These are phyloP conservation scores for Pardosa pseudoannulata DNA, from an alignment of 2,888 invertebrate species.

Conservation along the genomic window DNA sequence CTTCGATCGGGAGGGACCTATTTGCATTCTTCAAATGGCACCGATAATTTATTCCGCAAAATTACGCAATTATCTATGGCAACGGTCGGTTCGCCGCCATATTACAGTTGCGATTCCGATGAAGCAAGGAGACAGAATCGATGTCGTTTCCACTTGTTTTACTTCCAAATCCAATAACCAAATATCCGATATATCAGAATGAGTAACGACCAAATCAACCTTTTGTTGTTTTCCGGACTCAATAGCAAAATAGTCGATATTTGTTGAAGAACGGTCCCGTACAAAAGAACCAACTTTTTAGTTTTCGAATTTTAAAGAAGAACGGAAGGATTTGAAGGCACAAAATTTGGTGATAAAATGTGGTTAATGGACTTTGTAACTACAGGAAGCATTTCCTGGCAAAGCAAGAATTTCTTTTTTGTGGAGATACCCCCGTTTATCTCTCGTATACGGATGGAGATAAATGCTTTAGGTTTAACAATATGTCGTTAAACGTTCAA, in stretches of 20 bases:
- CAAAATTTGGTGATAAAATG: too few relatives aligned
- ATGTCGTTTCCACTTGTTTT: slow-evolving; percentile 55
- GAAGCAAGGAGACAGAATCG: slow-evolving; percentile 31
- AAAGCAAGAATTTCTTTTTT: too few relatives aligned
- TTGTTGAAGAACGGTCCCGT: not conserved
- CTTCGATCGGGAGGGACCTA: not conserved
- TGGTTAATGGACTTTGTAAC: too few relatives aligned
- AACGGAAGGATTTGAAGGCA: too few relatives aligned
- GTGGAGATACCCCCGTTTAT: too few relatives aligned
- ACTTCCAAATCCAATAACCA: slow-evolving; percentile 53
- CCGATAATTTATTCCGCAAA: slow-evolving; percentile 56
- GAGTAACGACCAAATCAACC: slow-evolving; percentile 34
- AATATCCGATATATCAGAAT: slow-evolving; percentile 43
- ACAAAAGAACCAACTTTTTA: not conserved
- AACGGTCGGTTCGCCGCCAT: slow-evolving; percentile 33
- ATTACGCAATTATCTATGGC: slow-evolving; percentile 50
- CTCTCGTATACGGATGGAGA: too few relatives aligned
- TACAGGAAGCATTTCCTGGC: too few relatives aligned
- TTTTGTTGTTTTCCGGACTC: slow-evolving; percentile 4
- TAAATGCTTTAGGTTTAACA: too few relatives aligned
- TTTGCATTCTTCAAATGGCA: slow-evolving; percentile 46
- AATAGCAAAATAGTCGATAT: not conserved
- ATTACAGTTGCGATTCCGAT: slow-evolving; percentile 48
- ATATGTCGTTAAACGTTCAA: too few relatives aligned
- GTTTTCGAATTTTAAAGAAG: not conserved